Evolutionary conservation across 2,113 vertebrate genomes (phyloP).

Genomic region (Cnemophilus loriae): DNA sequence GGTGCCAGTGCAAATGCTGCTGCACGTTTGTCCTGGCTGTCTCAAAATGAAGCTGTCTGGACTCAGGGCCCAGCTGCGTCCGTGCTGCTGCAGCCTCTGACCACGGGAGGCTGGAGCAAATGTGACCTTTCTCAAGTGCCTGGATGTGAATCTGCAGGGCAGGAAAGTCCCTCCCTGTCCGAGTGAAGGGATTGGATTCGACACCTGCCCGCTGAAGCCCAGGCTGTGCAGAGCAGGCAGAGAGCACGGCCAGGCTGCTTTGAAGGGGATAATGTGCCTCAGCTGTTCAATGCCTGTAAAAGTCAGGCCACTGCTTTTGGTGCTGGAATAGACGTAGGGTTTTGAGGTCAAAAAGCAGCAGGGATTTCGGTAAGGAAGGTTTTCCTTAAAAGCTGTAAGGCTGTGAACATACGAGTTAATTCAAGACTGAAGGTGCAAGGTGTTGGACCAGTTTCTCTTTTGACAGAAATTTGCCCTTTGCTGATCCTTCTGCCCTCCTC

Average conservation of each 20-base stretch:
- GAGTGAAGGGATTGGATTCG: background rate
- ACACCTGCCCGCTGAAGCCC: background rate
- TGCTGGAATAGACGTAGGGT: background rate
- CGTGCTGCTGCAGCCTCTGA: background rate
- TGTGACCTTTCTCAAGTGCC: constrained; percentile 27
- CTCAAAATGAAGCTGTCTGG: background rate
- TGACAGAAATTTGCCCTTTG: background rate
- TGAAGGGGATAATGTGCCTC: background rate
- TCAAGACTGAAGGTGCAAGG: background rate
- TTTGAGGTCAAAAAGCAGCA: background rate
- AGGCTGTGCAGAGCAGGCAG: background rate
- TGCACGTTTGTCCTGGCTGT: background rate
- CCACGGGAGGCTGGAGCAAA: background rate
- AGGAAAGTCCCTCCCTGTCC: background rate
- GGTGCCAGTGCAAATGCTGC: background rate
- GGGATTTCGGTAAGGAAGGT: background rate
- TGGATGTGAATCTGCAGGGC: background rate
- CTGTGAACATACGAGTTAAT: background rate
- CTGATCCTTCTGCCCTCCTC: background rate
- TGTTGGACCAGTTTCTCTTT: background rate
- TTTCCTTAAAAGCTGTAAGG: background rate
- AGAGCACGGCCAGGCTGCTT: background rate
- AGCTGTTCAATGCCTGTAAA: background rate
- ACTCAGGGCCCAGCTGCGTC: background rate
- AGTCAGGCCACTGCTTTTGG: background rate